Percentiles rank a stretch among this genome's conserved stretches.
Evolutionary conservation across 2,113 vertebrate genomes (phyloP).

Genomic region (Probosciger aterrimus): DNA sequence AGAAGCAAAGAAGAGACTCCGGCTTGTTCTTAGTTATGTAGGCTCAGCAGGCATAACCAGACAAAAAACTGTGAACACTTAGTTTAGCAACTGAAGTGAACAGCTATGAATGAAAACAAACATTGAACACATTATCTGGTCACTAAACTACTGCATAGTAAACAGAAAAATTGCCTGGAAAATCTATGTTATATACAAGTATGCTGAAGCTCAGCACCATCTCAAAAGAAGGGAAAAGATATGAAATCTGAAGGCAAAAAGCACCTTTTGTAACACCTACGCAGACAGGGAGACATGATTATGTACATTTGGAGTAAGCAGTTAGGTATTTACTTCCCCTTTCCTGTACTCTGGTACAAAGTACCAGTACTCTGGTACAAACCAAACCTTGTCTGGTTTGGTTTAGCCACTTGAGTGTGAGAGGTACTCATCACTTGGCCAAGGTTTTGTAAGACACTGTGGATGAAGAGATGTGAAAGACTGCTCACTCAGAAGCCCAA

Average conservation of each 20-base stretch:
- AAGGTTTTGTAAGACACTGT: neutral
- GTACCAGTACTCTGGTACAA: no score
- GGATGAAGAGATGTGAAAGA: neutral
- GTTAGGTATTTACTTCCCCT: neutral
- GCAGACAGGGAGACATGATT: neutral
- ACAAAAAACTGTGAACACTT: neutral
- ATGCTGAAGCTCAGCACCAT: neutral
- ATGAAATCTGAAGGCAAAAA: neutral
- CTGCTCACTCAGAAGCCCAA: neutral
- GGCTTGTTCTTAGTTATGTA: neutral
- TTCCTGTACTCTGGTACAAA: neutral
- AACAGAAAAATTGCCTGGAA: neutral
- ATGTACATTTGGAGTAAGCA: neutral
- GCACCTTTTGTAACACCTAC: neutral
- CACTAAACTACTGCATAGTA: neutral
- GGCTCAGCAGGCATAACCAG: neutral
- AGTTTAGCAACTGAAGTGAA: neutral
- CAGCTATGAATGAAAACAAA: neutral
- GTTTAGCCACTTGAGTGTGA: neutral
- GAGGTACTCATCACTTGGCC: neutral
- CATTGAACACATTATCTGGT: neutral
- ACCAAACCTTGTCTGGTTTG: neutral
- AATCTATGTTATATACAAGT: accelerated
- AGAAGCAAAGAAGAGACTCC: neutral
- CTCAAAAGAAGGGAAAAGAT: neutral